Evolutionary conservation across 1,140 invertebrate genomes (phyloP), one percentile per base, ranked within the genome.

Genomic region (Pseudomyrmex gracilis): DNA sequence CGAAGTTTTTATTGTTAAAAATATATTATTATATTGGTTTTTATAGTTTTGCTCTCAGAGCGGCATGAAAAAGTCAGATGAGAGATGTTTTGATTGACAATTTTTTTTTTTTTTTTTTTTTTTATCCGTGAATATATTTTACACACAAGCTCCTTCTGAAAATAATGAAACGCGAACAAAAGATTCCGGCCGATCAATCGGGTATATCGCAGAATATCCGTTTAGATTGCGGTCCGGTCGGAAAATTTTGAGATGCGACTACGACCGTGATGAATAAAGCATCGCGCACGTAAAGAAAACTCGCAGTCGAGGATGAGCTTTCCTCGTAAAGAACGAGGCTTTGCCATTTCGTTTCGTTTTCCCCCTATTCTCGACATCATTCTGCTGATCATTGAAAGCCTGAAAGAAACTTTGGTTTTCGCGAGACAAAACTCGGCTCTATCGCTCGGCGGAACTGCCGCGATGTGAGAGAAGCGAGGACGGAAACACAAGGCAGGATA

Each of bases 191-290:
- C 74, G 86, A 58, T 80, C 83, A 85, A 85, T 88, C 86, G 86
- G 87, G 43, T 58, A 60, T 67, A 60, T 67, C 67, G 45, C 17
- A n/a, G 49, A 22, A 83, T 84, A n/a, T n/a, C n/a, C 64, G 85
- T 45, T 12, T 43, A 24, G n/a, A n/a, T 49, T 49, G n/a, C 34
- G 43, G 12, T 49, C 66, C 20, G 34, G 53, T 80, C 73, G 51
- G 63, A 68, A 66, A 57, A 22, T 15, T 43, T 51, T 66, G 22
- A 43, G 22, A 43, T 43, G 71, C 45, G 70, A 80, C 86, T 83
- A 68, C 60, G 17, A 34, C n/a, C n/a, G 17, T 4, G 51, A 87
- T 87, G 85, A 87, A 87, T 87, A 87, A 87, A 87, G 84, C 85
- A 87, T 51, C 15, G 55, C 43, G 57, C 60, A 61, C 51, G 57